phyloP scores from a whole-genome alignment of 2,113 vertebrate species.

The Sminthopsis crassicaudata region DNA sequence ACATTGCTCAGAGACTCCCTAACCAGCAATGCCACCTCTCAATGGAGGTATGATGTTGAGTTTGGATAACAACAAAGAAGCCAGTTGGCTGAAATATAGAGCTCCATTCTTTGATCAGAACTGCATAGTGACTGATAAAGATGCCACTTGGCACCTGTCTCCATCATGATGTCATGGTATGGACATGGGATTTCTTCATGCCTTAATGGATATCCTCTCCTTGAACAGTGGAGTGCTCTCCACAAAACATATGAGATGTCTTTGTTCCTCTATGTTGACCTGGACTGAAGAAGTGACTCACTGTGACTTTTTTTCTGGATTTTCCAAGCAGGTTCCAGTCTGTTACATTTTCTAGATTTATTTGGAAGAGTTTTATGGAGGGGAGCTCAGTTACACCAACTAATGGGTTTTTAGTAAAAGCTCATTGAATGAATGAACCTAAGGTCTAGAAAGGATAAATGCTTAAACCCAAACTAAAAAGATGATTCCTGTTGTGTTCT shows the following conservation, averaged over 20 bases:
- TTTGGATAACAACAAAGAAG: neutral
- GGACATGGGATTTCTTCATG: neutral
- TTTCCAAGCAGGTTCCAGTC: neutral
- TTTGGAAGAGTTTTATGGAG: neutral
- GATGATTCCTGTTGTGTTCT: neutral
- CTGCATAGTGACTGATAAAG: neutral
- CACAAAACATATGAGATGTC: neutral
- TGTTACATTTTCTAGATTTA: neutral
- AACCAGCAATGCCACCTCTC: neutral
- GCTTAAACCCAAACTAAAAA: neutral
- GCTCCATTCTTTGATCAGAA: neutral
- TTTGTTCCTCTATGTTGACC: neutral
- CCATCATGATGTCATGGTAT: neutral
- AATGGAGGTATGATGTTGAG: neutral
- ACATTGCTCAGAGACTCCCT: neutral
- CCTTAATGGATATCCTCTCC: neutral
- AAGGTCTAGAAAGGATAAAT: neutral
- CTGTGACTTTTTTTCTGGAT: neutral
- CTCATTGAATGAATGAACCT: neutral
- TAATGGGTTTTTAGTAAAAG: neutral
- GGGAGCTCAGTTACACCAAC: neutral
- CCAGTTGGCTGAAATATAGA: neutral
- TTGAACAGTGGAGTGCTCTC: neutral
- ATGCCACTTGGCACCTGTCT: neutral
- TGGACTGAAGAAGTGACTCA: neutral